Conservation (phyloP, 2,888 invertebrate genomes). For the Andrena chrysosceles region DNA sequence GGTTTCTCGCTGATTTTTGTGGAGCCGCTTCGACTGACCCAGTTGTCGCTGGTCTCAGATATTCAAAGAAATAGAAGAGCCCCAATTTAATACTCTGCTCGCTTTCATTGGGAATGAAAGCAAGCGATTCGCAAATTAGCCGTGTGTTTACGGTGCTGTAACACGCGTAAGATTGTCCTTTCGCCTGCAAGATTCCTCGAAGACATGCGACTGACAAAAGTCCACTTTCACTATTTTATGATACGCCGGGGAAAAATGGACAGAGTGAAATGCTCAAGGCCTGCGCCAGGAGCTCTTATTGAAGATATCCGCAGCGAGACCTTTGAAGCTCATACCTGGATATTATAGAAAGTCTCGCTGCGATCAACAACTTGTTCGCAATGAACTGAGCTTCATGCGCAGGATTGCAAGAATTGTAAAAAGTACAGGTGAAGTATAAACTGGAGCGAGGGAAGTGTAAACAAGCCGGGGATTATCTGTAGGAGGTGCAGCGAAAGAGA, state of each 20-base stretch:
- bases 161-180: not conserved
- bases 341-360: too few species aligned
- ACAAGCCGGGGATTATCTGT: not conserved
- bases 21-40: not conserved
- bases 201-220: not conserved
- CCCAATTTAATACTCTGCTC: not conserved
- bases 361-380: not conserved
- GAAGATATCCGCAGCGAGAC: not conserved
- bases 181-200: not conserved
- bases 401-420: not conserved
- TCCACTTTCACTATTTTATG: conserved; percentile 34
- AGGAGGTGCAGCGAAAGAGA: conserved; percentile 39
- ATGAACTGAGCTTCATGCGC: not conserved
- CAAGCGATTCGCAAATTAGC: not conserved
- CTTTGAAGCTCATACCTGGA: too few species aligned
- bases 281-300: not conserved
- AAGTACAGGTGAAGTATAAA: not conserved
- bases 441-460: conserved; percentile 17
- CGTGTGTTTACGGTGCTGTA: not conserved
- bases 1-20: not conserved
- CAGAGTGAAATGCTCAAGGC: not conserved
- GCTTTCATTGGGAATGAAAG: not conserved
- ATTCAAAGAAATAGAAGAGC: not conserved
- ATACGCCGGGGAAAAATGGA: not conserved
- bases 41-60: not conserved